A percentile compares a stretch with the other conserved stretches of the same genome.
phyloP scores from a whole-genome alignment of 2,888 invertebrate genomes.

The Drosophila nr. medialis region DNA sequence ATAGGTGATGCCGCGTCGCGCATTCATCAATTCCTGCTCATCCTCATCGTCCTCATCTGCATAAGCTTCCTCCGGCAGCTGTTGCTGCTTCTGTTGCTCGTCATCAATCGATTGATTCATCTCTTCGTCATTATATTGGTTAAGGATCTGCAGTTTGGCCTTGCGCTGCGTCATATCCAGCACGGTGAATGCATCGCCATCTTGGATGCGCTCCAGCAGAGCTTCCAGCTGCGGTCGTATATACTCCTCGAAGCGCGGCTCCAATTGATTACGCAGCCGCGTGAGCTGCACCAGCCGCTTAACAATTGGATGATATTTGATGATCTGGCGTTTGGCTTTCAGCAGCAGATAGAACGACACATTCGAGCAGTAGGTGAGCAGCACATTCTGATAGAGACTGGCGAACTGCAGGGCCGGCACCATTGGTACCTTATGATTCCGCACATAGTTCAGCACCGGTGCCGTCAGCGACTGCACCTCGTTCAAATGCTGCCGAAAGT shows the following conservation, averaged over 20 bases:
- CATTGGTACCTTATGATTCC: slow-evolving; percentile 87
- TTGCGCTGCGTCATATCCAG: slow-evolving; percentile 59
- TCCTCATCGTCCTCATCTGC: slow-evolving; percentile 83
- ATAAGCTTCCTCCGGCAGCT: slow-evolving; percentile 68
- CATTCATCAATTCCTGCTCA: slow-evolving; percentile 81
- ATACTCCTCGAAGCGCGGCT: slow-evolving; percentile 88
- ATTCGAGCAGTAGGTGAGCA: slow-evolving; percentile 93
- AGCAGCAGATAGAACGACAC: slow-evolving; percentile 93
- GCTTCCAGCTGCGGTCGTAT: slow-evolving; percentile 89
- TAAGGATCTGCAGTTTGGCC: slow-evolving; percentile 63
- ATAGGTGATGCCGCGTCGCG: slow-evolving; percentile 94
- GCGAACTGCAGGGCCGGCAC: slow-evolving; percentile 90
- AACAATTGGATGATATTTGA: slow-evolving; percentile 95
- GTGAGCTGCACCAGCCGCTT: slow-evolving; percentile 93
- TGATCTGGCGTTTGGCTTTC: slow-evolving; percentile 90
- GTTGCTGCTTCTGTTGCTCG: not conserved
- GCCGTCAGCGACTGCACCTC: slow-evolving; percentile 88
- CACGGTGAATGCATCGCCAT: slow-evolving; percentile 79
- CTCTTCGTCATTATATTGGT: slow-evolving; percentile 41
- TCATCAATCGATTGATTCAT: not conserved
- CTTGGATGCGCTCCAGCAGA: slow-evolving; percentile 86
- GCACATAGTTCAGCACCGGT: slow-evolving; percentile 89
- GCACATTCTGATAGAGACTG: slow-evolving; percentile 88
- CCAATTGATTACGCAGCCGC: slow-evolving; percentile 90
- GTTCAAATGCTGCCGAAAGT: slow-evolving; percentile 90